phyloP scores from a whole-genome alignment of 1,140 invertebrate genomes.

The Hesperophylax magnus region DNA sequence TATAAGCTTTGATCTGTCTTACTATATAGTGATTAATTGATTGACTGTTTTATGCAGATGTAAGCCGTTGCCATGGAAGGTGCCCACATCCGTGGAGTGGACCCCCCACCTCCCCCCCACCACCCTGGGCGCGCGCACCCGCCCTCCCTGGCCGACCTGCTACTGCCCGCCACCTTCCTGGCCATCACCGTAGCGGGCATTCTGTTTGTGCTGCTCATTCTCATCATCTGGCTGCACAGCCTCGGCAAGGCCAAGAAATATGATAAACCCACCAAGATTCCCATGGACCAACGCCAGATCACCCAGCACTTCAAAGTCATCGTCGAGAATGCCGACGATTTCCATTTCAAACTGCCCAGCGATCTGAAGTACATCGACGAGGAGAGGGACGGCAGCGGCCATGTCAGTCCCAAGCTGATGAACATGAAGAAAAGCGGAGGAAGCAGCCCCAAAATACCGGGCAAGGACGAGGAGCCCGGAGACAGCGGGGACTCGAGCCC shows the following conservation, averaged over 20 bases:
- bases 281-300: neutral
- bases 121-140: conserved; percentile 7
- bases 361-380: conserved; percentile 48
- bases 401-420: conserved; percentile 32
- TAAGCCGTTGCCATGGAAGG: conserved; percentile 48
- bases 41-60: conserved; percentile 47
- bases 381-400: neutral
- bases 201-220: conserved; percentile 48
- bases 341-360: conserved; percentile 47
- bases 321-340: conserved; percentile 47
- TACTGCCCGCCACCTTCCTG: conserved; percentile 42
- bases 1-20: too few species aligned
- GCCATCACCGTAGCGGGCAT: conserved; percentile 43
- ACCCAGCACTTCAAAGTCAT: conserved; percentile 38
- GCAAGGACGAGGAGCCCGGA: conserved; percentile 19
- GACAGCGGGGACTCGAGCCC: conserved; percentile 41
- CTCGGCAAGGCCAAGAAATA: conserved; percentile 32
- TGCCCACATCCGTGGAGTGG: conserved; percentile 29
- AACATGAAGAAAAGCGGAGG: conserved; percentile 52
- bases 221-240: conserved; percentile 47
- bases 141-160: conserved; percentile 20
- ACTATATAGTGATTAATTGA: neutral
- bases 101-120: conserved; percentile 6
- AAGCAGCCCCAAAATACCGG: conserved; percentile 48
- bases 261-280: neutral